Percentiles rank a stretch among this genome's conserved stretches.
These are phyloP conservation scores for Nephotettix cincticeps DNA, from an alignment of 1,140 invertebrate genomes.

Conservation along the genomic window DNA sequence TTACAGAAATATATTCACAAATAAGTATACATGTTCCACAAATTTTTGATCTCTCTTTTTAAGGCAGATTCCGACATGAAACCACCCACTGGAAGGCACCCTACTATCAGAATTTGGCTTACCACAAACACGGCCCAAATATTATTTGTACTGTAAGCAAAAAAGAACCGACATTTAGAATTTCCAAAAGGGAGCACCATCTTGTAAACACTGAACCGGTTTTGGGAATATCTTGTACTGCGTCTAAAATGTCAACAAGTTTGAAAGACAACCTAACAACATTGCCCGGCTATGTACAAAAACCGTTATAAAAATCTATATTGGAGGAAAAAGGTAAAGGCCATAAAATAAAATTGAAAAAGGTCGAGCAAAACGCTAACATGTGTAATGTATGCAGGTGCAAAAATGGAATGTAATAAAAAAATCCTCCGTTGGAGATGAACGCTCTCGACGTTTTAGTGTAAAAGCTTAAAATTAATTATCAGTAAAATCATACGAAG, in stretches of 20 bases:
- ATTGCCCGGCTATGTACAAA: constrained; percentile 3
- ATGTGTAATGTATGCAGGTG: constrained; percentile 1
- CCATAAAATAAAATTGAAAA: not conserved
- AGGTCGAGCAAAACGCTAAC: not conserved
- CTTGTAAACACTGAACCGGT: not conserved
- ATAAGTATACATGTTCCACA: not conserved
- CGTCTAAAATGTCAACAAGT: not conserved
- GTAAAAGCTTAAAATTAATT: constrained; percentile 18
- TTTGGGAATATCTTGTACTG: not conserved
- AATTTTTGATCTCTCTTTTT: not conserved
- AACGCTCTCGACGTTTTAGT: not conserved
- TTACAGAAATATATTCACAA: not conserved
- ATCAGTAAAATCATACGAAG: not conserved
- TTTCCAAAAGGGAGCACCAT: constrained; percentile 3
- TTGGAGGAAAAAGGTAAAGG: not conserved
- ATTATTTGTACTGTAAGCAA: not conserved
- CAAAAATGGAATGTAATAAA: constrained; percentile 17
- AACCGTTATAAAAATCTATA: constrained; percentile 4
- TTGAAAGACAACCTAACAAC: not conserved
- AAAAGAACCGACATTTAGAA: not conserved
- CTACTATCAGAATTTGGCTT: not conserved
- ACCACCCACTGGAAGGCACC: not conserved
- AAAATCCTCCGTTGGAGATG: not conserved
- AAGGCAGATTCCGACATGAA: not conserved
- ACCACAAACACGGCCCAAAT: not conserved